Evolutionary conservation across 2,113 vertebrate genomes (phyloP).

Genomic region (Pyrgilauda ruficollis): DNA sequence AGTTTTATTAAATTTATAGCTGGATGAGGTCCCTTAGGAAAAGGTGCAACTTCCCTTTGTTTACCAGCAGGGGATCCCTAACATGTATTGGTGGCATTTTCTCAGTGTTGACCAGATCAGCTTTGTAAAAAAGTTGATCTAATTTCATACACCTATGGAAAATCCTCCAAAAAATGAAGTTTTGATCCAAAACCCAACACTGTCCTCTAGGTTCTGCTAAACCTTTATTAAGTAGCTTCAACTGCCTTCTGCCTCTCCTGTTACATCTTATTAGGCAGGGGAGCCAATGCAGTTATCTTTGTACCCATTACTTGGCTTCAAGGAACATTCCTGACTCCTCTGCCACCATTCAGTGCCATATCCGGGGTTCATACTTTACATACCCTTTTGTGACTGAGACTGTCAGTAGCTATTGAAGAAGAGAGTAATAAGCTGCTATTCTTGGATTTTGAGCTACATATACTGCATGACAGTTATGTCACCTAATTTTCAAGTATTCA

Average conservation of each 20-base stretch:
- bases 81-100: background rate
- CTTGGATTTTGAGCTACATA: background rate
- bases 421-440: slow-evolving; percentile 47
- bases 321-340: background rate
- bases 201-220: background rate
- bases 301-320: background rate
- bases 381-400: background rate
- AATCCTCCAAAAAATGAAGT: background rate
- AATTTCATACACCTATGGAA: background rate
- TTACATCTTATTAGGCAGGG: background rate
- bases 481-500: slow-evolving; percentile 61
- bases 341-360: background rate
- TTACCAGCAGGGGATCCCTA: background rate
- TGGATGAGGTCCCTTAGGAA: background rate
- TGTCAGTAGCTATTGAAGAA: background rate
- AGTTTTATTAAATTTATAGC: background rate
- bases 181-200: background rate
- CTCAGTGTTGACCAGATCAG: background rate
- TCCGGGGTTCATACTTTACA: background rate
- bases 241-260: background rate
- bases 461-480: slow-evolving; percentile 24
- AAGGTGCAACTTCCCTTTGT: background rate
- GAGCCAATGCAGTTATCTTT: background rate
- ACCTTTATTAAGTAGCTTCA: background rate
- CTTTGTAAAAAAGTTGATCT: background rate